Percentiles rank a stretch among this genome's conserved stretches.
Conservation (phyloP, 2,113 vertebrate species). For the Gallinago media region DNA sequence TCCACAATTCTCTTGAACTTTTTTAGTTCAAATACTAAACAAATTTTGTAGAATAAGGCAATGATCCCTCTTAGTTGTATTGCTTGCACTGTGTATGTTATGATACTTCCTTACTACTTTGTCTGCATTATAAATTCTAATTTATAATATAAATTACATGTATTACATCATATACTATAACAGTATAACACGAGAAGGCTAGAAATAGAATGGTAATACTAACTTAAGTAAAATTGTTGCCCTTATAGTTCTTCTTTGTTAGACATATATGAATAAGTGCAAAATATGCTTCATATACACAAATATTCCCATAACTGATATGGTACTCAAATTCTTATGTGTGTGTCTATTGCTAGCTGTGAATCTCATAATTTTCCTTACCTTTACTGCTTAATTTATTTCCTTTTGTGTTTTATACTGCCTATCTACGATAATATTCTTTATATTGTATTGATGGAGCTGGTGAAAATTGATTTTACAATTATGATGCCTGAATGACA, state of each 20-base stretch:
- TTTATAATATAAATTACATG: neutral
- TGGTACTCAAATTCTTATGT: neutral
- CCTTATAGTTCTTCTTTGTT: neutral
- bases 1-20: neutral
- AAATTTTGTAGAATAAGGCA: neutral
- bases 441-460: neutral
- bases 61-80: neutral
- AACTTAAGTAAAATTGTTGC: neutral
- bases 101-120: neutral
- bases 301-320: neutral
- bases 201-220: neutral
- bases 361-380: neutral
- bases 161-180: neutral
- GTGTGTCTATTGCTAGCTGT: neutral
- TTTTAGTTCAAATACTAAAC: neutral
- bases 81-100: neutral
- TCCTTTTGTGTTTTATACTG: neutral
- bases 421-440: neutral
- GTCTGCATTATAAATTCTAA: neutral
- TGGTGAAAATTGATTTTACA: conserved; percentile 21
- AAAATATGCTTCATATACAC: neutral
- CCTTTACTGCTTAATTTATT: neutral
- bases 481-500: neutral
- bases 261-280: neutral
- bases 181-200: neutral